Conservation (phyloP, 2,113 vertebrate genomes). For the Callipepla squamata region DNA sequence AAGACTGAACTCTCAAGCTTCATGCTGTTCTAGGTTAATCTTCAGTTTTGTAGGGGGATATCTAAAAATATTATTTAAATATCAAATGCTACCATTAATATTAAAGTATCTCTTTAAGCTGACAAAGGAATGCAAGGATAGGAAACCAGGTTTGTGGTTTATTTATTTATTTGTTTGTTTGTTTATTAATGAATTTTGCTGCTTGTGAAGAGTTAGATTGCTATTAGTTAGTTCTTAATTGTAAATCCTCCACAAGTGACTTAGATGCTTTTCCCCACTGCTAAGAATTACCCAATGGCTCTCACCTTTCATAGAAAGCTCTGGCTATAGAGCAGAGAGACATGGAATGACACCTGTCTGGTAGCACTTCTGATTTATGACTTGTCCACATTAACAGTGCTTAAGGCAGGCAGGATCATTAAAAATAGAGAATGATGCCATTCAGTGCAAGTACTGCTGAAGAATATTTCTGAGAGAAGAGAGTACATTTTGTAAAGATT, state of each 20-base stretch:
- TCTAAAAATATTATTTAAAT: not conserved
- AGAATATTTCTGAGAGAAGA: not conserved
- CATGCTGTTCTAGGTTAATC: not conserved
- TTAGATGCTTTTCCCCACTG: not conserved
- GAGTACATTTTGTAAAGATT: not conserved
- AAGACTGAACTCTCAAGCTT: not conserved
- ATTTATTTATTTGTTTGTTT: too few relatives aligned
- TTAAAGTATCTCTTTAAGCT: not conserved
- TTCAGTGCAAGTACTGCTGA: not conserved
- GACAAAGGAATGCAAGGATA: not conserved
- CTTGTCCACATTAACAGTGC: not conserved
- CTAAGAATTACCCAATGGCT: not conserved
- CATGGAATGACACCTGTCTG: not conserved
- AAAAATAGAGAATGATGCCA: not conserved
- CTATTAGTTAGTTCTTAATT: not conserved
- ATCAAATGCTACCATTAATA: not conserved
- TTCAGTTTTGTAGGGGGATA: not conserved
- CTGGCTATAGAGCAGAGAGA: not conserved
- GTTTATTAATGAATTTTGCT: not conserved
- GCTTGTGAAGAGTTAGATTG: not conserved
- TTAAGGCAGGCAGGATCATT: not conserved
- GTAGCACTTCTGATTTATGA: not conserved
- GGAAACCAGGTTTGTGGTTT: not conserved
- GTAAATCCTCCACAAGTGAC: not conserved
- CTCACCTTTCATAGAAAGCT: not conserved